These are phyloP conservation scores for Falco berigora DNA, from an alignment of 2,797 vertebrate species.

Conservation along the genomic window DNA sequence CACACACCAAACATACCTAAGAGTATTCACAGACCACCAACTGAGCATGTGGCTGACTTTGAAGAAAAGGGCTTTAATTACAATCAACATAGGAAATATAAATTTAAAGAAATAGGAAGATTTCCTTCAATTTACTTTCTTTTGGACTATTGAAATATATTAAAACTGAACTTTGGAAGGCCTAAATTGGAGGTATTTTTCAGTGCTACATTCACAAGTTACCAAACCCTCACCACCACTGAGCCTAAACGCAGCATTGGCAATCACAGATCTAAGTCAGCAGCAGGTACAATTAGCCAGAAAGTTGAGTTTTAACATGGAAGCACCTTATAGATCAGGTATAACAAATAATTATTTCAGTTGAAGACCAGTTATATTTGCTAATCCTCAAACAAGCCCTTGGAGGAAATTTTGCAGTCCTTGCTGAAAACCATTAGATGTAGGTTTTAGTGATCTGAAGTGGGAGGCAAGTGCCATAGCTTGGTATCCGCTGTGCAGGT, in stretches of 20 bases:
- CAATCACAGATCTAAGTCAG: not conserved
- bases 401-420: not conserved
- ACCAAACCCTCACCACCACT: not conserved
- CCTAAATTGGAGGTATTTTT: not conserved
- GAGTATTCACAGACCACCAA: not conserved
- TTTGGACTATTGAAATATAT: not conserved
- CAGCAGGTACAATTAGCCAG: not conserved
- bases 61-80: not conserved
- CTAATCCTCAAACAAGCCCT: not conserved
- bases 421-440: not conserved
- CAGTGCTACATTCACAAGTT: not conserved
- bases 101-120: not conserved
- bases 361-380: not conserved
- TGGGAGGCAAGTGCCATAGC: not conserved
- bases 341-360: not conserved
- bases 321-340: not conserved
- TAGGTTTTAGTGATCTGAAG: not conserved
- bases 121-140: not conserved
- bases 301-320: not conserved
- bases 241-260: not conserved
- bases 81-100: not conserved
- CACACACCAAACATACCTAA: not conserved
- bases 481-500: too few species aligned
- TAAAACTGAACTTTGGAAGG: not conserved
- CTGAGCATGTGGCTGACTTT: not conserved